A percentile compares a stretch with the other conserved stretches of the same genome.
Conservation (phyloP, 2,113 vertebrate species). For the Oceanodroma tethys region DNA sequence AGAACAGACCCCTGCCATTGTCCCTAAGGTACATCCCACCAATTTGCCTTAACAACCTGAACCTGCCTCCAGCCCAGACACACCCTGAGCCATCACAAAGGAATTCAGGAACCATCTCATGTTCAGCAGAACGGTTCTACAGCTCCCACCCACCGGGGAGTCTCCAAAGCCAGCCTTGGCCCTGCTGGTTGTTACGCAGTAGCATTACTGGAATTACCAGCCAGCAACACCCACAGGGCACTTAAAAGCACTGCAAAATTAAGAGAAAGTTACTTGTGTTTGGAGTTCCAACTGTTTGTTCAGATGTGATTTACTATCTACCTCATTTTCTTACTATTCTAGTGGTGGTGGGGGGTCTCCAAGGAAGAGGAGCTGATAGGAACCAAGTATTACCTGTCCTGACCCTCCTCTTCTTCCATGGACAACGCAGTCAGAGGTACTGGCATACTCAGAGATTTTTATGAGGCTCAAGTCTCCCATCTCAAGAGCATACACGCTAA, state of each 20-base stretch:
- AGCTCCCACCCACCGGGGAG: background rate
- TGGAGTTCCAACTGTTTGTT: background rate
- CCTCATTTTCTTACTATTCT: background rate
- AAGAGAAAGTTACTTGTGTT: background rate
- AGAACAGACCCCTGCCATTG: background rate
- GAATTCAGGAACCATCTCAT: background rate
- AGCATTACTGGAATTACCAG: background rate
- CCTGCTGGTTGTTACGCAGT: accelerated
- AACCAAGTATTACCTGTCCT: background rate
- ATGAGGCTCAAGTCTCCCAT: background rate
- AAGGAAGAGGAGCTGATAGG: background rate
- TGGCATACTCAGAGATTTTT: background rate
- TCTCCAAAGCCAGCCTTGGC: background rate
- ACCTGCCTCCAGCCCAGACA: background rate
- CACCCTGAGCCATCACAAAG: background rate
- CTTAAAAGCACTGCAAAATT: background rate
- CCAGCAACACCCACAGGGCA: background rate
- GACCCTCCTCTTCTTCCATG: background rate
- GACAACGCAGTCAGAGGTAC: background rate
- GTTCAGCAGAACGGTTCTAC: background rate
- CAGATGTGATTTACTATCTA: background rate
- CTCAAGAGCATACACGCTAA: accelerated
- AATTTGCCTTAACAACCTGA: background rate
- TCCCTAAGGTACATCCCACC: background rate
- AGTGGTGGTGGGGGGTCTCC: background rate